These are phyloP conservation scores for Latrodectus hesperus DNA, from an alignment of 2,888 invertebrate genomes.

Conservation along the genomic window DNA sequence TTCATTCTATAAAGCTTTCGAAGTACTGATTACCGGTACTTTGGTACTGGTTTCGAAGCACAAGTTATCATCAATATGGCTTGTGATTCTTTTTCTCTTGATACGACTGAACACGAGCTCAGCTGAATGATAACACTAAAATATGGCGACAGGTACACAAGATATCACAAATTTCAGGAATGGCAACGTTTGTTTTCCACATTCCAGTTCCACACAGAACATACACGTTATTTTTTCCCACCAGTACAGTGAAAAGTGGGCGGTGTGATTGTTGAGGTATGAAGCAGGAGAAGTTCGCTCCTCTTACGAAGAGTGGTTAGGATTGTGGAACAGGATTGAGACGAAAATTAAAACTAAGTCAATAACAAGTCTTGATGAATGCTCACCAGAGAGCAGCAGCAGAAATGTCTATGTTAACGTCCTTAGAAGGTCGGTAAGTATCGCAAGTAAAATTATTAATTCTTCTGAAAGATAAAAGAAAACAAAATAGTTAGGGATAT, in stretches of 20 bases:
- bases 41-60: no score
- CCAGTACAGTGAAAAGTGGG: no score
- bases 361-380: neutral
- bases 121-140: neutral
- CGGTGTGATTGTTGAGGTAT: no score
- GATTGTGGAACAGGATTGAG: neutral
- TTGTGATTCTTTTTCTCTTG: no score
- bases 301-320: neutral
- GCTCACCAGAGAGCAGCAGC: conserved; percentile 67
- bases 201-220: neutral
- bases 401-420: conserved; percentile 64
- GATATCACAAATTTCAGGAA: conserved; percentile 10
- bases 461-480: conserved; percentile 26
- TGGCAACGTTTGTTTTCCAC: neutral
- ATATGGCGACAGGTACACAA: conserved; percentile 28
- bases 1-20: no score
- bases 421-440: conserved; percentile 42
- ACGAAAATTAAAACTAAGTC: neutral
- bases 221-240: no score
- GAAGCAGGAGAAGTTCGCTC: neutral
- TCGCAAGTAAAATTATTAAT: conserved; percentile 49
- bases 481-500: neutral
- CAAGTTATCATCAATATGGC: no score
- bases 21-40: no score
- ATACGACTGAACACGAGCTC: no score